Evolutionary conservation across 2,888 invertebrate genomes (phyloP).

Genomic region (Lampropteryx suffumata): DNA sequence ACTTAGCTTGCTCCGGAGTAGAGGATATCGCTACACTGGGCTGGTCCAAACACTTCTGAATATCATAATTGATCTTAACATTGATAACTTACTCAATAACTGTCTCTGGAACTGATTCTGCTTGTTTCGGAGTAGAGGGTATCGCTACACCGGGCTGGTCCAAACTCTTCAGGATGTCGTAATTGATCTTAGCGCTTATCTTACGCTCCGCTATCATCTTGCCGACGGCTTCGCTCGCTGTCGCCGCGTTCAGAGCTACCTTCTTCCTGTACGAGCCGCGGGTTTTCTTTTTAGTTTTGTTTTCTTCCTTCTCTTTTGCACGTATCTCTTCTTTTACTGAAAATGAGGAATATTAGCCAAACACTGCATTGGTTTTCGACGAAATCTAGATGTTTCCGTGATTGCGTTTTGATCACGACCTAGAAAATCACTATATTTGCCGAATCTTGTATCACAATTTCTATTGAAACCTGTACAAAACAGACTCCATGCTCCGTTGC

Average conservation of each 20-base stretch:
- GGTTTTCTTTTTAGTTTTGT: conserved; percentile 91
- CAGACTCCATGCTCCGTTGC: too few relatives aligned
- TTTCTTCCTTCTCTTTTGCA: conserved; percentile 92
- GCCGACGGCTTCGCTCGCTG: conserved; percentile 95
- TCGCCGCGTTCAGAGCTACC: conserved; percentile 84
- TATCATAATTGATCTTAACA: too few relatives aligned
- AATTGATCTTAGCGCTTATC: conserved; percentile 98
- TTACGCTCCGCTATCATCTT: conserved; percentile 97
- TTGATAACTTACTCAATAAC: conserved; percentile 37
- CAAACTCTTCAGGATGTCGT: conserved; percentile 95
- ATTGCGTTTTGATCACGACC: too few relatives aligned
- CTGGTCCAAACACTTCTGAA: too few relatives aligned
- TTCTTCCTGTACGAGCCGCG: conserved; percentile 85
- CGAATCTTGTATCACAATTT: too few relatives aligned
- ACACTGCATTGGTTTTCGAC: too few relatives aligned
- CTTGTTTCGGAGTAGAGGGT: conserved; percentile 35
- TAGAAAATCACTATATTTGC: too few relatives aligned
- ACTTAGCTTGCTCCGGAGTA: too few relatives aligned
- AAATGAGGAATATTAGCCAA: too few relatives aligned
- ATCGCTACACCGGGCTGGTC: conserved; percentile 70
- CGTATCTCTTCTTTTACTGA: conserved; percentile 91
- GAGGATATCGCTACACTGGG: too few relatives aligned
- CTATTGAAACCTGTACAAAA: too few relatives aligned
- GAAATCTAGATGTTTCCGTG: too few relatives aligned
- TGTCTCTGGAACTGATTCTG: conserved; percentile 29